Evolutionary conservation across 2,113 vertebrate species (phyloP).

Genomic region (Atlantisia rogersi): DNA sequence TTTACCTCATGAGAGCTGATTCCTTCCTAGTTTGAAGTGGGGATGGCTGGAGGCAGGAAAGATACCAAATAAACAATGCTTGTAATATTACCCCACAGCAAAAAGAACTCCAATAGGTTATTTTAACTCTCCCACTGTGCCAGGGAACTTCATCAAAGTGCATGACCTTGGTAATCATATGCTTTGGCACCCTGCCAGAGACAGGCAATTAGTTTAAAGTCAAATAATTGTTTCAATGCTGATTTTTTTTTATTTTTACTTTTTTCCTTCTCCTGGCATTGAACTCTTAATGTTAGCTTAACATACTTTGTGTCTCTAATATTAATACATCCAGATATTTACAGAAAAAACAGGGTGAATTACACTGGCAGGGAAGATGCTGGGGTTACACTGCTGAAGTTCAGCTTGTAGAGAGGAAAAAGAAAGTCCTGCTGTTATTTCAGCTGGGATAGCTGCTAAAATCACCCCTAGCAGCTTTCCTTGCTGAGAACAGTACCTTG

Average conservation of each 20-base stretch:
- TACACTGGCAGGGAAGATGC: neutral
- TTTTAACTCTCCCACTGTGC: conserved; percentile 49
- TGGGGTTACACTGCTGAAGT: neutral
- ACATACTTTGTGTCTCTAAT: neutral
- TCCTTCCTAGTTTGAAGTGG: neutral
- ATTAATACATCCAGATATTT: conserved; percentile 14
- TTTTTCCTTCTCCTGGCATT: neutral
- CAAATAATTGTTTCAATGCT: neutral
- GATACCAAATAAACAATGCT: conserved; percentile 1
- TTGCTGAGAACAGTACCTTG: neutral
- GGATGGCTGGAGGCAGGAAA: conserved; percentile 27
- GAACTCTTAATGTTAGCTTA: neutral
- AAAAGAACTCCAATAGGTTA: neutral
- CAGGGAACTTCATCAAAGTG: conserved; percentile 56
- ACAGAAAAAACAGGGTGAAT: neutral
- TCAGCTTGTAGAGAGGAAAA: neutral
- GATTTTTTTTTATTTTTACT: neutral
- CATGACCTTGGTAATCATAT: conserved; percentile 2
- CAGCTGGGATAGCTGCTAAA: conserved; percentile 54
- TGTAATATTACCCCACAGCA: conserved; percentile 1
- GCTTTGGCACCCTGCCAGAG: conserved; percentile 24
- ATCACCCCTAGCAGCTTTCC: conserved; percentile 7
- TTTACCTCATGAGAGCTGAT: neutral
- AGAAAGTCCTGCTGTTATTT: conserved; percentile 31
- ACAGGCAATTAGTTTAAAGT: neutral